Evolutionary conservation across 2,888 invertebrate species (phyloP).

Genomic region (Sinohyriopsis cumingii): DNA sequence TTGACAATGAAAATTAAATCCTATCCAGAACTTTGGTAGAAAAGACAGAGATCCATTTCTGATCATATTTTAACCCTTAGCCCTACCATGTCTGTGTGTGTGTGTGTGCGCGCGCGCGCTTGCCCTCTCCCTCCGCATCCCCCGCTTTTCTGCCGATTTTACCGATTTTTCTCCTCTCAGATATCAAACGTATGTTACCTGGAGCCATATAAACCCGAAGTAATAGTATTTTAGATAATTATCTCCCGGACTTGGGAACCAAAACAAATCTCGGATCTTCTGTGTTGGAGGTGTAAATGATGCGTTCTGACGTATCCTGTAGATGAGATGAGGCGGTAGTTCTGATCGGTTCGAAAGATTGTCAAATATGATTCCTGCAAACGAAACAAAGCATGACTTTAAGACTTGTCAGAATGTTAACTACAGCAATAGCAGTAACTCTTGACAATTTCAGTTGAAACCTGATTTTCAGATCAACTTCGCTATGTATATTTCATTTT

Average conservation of each 20-base stretch:
- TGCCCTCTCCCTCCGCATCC: too few species aligned
- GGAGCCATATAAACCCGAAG: constrained; percentile 76
- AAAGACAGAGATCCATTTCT: too few species aligned
- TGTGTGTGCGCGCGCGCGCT: too few species aligned
- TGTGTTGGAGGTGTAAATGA: constrained; percentile 70
- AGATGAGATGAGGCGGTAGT: constrained; percentile 71
- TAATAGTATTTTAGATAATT: constrained; percentile 71
- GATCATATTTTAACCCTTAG: too few species aligned
- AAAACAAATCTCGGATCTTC: constrained; percentile 67
- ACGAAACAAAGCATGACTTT: not conserved
- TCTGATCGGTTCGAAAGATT: constrained; percentile 62
- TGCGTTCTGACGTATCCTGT: constrained; percentile 73
- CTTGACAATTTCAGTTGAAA: not conserved
- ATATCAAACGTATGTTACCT: constrained; percentile 53
- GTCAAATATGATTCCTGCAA: constrained; percentile 70
- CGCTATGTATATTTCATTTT: not conserved
- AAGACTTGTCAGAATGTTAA: too few species aligned
- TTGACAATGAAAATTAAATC: too few species aligned
- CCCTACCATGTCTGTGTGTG: too few species aligned
- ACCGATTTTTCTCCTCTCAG: too few species aligned
- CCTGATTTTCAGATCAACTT: not conserved
- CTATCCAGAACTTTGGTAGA: too few species aligned
- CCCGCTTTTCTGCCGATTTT: too few species aligned
- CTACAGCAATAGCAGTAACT: not conserved
- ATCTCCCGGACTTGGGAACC: constrained; percentile 72